Base-by-base conservation (phyloP, 2,888 invertebrate species). In the Diloba caeruleocephala region DNA sequence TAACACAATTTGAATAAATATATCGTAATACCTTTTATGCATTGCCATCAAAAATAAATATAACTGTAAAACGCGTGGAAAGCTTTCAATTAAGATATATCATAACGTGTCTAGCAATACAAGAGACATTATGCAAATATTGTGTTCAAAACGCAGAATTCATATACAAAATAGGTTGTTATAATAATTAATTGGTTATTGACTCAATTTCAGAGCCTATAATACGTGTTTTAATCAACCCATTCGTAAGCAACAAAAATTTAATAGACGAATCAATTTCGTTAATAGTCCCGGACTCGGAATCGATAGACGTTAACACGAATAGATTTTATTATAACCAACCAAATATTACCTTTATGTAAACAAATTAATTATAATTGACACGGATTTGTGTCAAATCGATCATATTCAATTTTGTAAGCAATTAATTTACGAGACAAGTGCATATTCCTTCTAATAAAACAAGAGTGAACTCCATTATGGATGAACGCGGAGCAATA, bases 401-500 rank as follows among this genome's bases (percentile, higher is more conserved):
- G 59, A 54, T 57, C 58, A 46, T 57, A 52, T 59, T 60, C 41
- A 70, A 62, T 68, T 57, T 63, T 13, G 43, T 61, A 28, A 44
- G 29, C 59, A 67, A 74, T 71, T 74, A 70, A 65, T 71, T 67
- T 68, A 73, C 52, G 62, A 61, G 71, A 76, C 76, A 78, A 78
- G 78, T 79, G 75, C 76, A 73, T 71, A 74, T 74, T 73, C 69
- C 73, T 71, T 69, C 74, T 78, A 79, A 75, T 75, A 79, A 80
- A 81, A 79, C 81, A 75, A 74, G 77, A 65, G 69, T 77, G 71
- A 72, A 66, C 55, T 79, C 80, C 84, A 85, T 87, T 88, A 86
- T 80, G 83, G 84, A 85, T 81, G 78, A 81, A 67, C 74, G 74
- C 66, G 68, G 75, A 59, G 80, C 85, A 87, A 90, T 90, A 91